Evolutionary conservation across 2,888 invertebrate genomes (phyloP).

Genomic region (Dimorphilus gyrociliatus): DNA sequence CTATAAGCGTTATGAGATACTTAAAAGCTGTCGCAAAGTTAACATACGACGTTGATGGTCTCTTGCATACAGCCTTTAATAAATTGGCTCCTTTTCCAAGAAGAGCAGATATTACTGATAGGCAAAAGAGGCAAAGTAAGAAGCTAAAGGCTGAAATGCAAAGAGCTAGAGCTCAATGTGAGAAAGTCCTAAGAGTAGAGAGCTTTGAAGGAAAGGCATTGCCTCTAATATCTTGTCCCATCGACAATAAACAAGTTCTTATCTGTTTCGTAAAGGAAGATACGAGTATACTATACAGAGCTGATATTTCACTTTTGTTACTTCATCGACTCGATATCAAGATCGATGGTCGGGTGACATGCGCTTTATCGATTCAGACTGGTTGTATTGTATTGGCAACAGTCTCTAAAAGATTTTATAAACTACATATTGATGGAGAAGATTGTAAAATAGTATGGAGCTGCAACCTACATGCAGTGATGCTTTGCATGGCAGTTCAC

Average conservation of each 20-base stretch:
- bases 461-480: constrained; percentile 39
- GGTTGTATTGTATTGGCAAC: no score
- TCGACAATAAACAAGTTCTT: not conserved
- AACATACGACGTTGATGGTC: constrained; percentile 39
- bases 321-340: no score
- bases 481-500: constrained; percentile 35
- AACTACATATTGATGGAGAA: no score
- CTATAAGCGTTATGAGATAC: constrained; percentile 41
- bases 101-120: constrained; percentile 35
- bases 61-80: constrained; percentile 40
- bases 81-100: constrained; percentile 40
- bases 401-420: no score
- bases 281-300: no score
- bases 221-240: no score
- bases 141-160: constrained; percentile 21
- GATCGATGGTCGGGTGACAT: no score
- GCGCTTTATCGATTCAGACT: no score
- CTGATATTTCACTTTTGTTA: no score
- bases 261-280: no score
- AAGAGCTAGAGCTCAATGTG: constrained; percentile 25
- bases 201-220: no score
- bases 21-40: constrained; percentile 40
- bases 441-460: no score
- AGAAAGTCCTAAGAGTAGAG: not conserved
- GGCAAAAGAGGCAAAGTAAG: constrained; percentile 36